These are phyloP conservation scores for Lerema accius DNA, from an alignment of 1,140 invertebrate genomes.

Conservation along the genomic window DNA sequence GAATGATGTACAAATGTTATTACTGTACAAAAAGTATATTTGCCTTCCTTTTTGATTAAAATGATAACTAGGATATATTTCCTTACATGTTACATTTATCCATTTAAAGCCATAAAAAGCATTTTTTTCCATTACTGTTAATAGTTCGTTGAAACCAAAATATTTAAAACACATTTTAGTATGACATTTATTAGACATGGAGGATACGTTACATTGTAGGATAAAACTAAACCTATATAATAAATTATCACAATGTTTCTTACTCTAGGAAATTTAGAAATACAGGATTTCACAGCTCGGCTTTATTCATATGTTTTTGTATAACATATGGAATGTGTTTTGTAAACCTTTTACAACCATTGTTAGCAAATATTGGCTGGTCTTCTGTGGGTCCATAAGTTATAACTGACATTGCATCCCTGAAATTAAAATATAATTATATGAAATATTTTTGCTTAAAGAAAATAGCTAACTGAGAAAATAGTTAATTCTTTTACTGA, in stretches of 20 bases:
- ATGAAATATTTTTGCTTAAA: too few relatives aligned
- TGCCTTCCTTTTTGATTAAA: too few relatives aligned
- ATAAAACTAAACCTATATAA: constrained; percentile 19
- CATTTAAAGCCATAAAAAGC: too few relatives aligned
- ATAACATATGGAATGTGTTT: constrained; percentile 76
- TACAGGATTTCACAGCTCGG: constrained; percentile 34
- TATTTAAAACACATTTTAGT: too few relatives aligned
- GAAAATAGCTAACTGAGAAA: too few relatives aligned
- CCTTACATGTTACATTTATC: too few relatives aligned
- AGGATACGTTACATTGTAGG: background rate
- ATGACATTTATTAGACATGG: background rate
- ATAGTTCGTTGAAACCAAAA: too few relatives aligned
- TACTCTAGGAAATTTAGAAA: constrained; percentile 19
- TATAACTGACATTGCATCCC: constrained; percentile 73
- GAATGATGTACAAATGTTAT: too few relatives aligned
- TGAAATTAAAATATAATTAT: constrained; percentile 49
- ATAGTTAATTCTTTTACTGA: too few relatives aligned
- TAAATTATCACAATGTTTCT: constrained; percentile 37
- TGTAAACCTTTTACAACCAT: constrained; percentile 78
- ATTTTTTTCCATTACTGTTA: too few relatives aligned
- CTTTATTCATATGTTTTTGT: constrained; percentile 63
- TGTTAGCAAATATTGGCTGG: constrained; percentile 76
- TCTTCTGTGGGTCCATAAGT: constrained; percentile 75
- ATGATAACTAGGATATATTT: too few relatives aligned
- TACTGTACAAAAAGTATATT: background rate